Conservation (phyloP, 2,888 invertebrate species). For the Chouioia cunea region DNA sequence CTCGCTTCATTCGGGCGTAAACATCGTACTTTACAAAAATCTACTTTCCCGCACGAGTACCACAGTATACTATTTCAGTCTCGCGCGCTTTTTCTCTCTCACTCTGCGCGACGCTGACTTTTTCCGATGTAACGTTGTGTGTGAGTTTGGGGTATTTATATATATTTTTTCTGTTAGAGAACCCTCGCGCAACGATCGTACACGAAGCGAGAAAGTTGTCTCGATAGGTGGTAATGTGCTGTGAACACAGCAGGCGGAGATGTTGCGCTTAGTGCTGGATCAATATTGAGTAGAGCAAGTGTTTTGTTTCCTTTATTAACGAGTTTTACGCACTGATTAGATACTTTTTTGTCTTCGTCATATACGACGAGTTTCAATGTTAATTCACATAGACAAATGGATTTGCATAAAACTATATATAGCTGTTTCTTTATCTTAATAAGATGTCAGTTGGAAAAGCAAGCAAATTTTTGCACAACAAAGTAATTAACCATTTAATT, state of each 20-base stretch:
- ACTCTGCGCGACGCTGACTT: background rate
- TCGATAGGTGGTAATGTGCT: background rate
- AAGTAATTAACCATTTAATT: no score
- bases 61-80: background rate
- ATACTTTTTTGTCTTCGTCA: constrained; percentile 5
- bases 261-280: constrained; percentile 34
- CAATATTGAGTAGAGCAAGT: constrained; percentile 37
- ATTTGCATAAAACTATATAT: no score
- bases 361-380: no score
- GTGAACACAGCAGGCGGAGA: constrained; percentile 12
- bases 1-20: background rate
- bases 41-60: background rate
- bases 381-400: no score
- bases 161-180: no score
- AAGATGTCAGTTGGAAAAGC: no score
- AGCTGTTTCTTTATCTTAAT: no score
- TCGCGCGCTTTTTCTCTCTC: background rate
- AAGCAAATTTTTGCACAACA: no score
- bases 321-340: constrained; percentile 28
- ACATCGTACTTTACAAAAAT: background rate
- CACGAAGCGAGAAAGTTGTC: no score
- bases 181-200: no score
- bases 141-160: background rate
- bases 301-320: constrained; percentile 37
- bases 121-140: background rate